Percentiles rank a stretch among this genome's conserved stretches.
phyloP scores from a whole-genome alignment of 2,888 invertebrate genomes.

The Pterostichus niger region DNA sequence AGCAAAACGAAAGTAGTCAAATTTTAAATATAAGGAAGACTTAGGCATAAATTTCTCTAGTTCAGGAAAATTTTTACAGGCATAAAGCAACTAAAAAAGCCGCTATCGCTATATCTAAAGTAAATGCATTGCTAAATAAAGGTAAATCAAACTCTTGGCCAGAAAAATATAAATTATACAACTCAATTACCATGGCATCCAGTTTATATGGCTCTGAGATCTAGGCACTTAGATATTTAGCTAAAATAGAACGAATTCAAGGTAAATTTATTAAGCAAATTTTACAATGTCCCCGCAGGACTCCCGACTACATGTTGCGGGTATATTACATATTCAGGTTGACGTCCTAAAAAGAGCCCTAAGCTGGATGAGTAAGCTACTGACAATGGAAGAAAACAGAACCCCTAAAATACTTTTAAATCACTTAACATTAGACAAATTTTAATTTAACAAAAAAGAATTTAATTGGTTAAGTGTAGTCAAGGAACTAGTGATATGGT shows the following conservation, averaged over 20 bases:
- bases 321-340: neutral
- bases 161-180: constrained; percentile 20
- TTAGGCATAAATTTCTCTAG: constrained; percentile 4
- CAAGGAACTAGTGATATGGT: neutral
- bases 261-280: neutral
- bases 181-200: neutral
- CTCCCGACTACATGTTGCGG: too few species aligned
- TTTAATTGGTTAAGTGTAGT: neutral
- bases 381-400: neutral
- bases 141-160: neutral
- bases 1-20: constrained; percentile 7
- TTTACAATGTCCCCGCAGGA: too few species aligned
- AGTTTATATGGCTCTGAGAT: constrained; percentile 17
- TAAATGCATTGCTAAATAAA: neutral
- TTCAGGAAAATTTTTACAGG: constrained; percentile 8
- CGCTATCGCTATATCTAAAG: neutral
- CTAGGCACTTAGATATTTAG: neutral
- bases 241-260: constrained; percentile 21
- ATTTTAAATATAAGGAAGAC: constrained; percentile 21
- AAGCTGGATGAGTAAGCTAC: neutral
- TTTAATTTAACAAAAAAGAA: neutral
- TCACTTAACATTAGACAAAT: neutral
- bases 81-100: neutral
- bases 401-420: neutral
- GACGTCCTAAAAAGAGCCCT: neutral